Base-by-base conservation (phyloP, 2,888 invertebrate species). In the Diabrotica balteata region DNA sequence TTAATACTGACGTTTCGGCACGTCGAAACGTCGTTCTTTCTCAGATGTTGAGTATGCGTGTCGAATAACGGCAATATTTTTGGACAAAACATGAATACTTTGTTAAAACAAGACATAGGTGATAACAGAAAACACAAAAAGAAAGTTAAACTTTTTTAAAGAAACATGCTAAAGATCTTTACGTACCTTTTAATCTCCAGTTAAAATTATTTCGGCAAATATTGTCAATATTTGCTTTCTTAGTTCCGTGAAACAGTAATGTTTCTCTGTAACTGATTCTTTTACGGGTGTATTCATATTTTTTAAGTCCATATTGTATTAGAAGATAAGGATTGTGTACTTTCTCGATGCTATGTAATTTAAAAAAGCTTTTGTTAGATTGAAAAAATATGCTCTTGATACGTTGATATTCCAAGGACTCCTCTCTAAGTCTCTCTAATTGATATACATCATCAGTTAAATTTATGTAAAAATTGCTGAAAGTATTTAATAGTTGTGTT, bases 151-250 rank as follows among this genome's bases (percentile, higher is more conserved):
- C 53, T 22, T 32, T 17, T 47, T 47, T 4, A 4, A n/a, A 5
- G 6, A n/a, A 47, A 47, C 47, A 47, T n/a, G 8, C 5, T 51
- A 51, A n/a, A 8, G 8, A 58, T 32, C 8, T 11, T 8, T 10
- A 50, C 59, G 10, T 50, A 59, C 59, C 59, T 1, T 11, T 8
- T 7, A 60, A 51, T 43, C 59, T 60, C 62, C 62, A 62, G 17
- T 62, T 17, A 42, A 62, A 62, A 32, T 62, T 62, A 8, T 42
- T 10, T 32, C 22, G 45, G 44, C 62, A 62, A 54, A 62, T 62
- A 32, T 42, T 8, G 11, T 47, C 54, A 7, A 62, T 17, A 54
- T 62, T 54, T 9, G 8, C n/a, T 8, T n/a, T 47, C n/a, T 44
- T 43, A 6, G 54, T 62, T 8, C 62, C 62, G 54, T 62, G 62